Percentiles rank a stretch among this genome's conserved stretches.
These are phyloP conservation scores for Willisornis vidua DNA, from an alignment of 2,113 vertebrate species.

Conservation along the genomic window DNA sequence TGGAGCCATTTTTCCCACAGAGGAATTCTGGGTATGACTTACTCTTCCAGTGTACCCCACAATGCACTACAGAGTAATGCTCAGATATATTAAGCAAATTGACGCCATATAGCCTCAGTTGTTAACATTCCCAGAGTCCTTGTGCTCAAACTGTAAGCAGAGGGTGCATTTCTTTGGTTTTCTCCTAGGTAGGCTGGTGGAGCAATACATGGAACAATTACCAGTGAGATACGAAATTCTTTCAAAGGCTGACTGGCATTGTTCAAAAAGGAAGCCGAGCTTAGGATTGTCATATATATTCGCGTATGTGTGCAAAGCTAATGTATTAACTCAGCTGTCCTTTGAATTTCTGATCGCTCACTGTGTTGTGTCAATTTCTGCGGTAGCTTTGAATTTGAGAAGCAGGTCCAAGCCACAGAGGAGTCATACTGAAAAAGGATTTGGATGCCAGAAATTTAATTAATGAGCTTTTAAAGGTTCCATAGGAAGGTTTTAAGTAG, in stretches of 20 bases:
- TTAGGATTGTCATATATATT: conserved; percentile 74
- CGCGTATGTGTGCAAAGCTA: conserved; percentile 75
- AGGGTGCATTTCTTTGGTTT: conserved; percentile 99
- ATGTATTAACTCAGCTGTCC: conserved; percentile 73
- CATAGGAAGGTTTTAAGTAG: conserved; percentile 56
- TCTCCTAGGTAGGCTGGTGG: conserved; percentile 78
- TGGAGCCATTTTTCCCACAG: conserved; percentile 93
- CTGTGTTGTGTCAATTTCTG: conserved; percentile 65
- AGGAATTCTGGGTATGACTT: conserved; percentile 91
- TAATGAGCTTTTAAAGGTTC: conserved; percentile 47
- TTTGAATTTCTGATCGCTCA: conserved; percentile 66
- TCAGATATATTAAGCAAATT: conserved; percentile 84
- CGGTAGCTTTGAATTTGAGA: conserved; percentile 65
- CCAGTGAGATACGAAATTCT: conserved; percentile 71
- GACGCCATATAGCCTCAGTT: conserved; percentile 86
- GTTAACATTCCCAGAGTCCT: conserved; percentile 95
- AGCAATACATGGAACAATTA: conserved; percentile 71
- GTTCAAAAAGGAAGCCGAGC: conserved; percentile 70
- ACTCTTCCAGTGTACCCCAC: conserved; percentile 81
- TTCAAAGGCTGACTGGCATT: conserved; percentile 68
- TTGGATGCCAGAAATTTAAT: conserved; percentile 47
- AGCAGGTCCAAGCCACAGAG: conserved; percentile 43
- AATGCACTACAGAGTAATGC: conserved; percentile 82
- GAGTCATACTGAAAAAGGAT: conserved; percentile 41
- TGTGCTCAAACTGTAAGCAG: conserved; percentile 91